Conservation (phyloP, 2,113 vertebrate genomes). For the Psilopsiagon aymara region DNA sequence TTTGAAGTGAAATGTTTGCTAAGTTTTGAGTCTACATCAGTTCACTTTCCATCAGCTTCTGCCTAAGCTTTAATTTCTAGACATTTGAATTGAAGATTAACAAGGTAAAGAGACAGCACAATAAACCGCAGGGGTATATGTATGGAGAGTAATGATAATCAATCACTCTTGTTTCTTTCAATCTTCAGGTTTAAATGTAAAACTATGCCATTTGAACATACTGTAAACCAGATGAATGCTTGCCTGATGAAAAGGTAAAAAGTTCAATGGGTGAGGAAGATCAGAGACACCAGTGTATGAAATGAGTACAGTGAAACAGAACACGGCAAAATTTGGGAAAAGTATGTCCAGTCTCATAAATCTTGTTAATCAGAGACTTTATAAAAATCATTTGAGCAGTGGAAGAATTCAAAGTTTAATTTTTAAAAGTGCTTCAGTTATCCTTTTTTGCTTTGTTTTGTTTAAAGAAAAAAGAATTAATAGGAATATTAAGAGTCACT, state of each 20-base stretch:
- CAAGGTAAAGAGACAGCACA: not conserved
- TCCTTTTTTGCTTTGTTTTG: not conserved
- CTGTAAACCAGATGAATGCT: not conserved
- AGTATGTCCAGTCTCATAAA: slow-evolving; percentile 33
- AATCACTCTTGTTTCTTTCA: not conserved
- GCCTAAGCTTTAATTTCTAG: not conserved
- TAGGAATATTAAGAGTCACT: not conserved
- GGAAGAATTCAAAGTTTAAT: not conserved
- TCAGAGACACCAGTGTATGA: slow-evolving; percentile 40
- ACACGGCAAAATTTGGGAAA: not conserved
- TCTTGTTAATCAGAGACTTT: slow-evolving; percentile 45
- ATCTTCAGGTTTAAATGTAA: not conserved
- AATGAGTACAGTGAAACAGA: slow-evolving; percentile 56
- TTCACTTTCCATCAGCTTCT: not conserved
- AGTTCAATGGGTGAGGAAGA: slow-evolving; percentile 71
- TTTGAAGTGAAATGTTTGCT: not conserved
- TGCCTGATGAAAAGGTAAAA: slow-evolving; percentile 60
- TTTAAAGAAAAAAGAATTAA: not conserved
- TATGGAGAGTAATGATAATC: not conserved
- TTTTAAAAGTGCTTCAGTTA: not conserved
- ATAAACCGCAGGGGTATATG: not conserved
- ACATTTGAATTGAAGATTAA: not conserved
- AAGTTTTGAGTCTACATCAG: not conserved
- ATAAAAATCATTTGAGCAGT: not conserved
- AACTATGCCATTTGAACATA: not conserved